Evolutionary conservation across 2,113 vertebrate genomes (phyloP).

Genomic region (Cepphus grylle): DNA sequence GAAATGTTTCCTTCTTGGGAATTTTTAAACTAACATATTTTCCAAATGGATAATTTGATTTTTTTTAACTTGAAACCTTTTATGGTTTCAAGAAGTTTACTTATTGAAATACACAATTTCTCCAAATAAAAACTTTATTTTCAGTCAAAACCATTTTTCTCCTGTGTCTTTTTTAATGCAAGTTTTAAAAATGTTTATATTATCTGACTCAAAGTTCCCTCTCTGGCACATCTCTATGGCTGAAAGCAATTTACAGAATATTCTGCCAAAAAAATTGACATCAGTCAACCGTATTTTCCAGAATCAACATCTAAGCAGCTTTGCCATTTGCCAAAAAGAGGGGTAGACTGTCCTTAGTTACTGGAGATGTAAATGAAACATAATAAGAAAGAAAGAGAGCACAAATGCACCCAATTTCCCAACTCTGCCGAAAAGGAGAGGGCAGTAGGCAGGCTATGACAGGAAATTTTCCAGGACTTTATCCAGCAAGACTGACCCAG

Average conservation of each 20-base stretch:
- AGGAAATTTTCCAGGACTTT: neutral
- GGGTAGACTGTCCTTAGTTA: neutral
- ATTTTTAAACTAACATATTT: neutral
- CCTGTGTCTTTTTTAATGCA: neutral
- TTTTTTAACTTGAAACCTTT: neutral
- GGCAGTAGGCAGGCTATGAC: neutral
- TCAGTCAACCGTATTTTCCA: neutral
- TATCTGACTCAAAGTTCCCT: neutral
- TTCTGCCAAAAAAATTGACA: neutral
- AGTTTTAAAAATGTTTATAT: neutral
- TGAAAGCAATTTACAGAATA: conserved; percentile 8
- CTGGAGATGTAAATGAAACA: neutral
- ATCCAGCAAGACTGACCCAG: neutral
- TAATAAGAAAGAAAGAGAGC: neutral
- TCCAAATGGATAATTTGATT: neutral
- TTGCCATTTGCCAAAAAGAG: neutral
- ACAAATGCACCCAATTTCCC: neutral
- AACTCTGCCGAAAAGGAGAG: accelerated
- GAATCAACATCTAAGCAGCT: neutral
- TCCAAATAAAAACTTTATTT: neutral
- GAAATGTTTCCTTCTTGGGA: neutral
- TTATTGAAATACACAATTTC: neutral
- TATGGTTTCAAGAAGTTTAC: neutral
- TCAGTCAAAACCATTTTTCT: neutral
- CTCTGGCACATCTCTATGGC: neutral